Percentiles rank a stretch among this genome's conserved stretches.
Evolutionary conservation across 2,888 invertebrate genomes (phyloP).

Genomic region (Drosophila trichaetosa): DNA sequence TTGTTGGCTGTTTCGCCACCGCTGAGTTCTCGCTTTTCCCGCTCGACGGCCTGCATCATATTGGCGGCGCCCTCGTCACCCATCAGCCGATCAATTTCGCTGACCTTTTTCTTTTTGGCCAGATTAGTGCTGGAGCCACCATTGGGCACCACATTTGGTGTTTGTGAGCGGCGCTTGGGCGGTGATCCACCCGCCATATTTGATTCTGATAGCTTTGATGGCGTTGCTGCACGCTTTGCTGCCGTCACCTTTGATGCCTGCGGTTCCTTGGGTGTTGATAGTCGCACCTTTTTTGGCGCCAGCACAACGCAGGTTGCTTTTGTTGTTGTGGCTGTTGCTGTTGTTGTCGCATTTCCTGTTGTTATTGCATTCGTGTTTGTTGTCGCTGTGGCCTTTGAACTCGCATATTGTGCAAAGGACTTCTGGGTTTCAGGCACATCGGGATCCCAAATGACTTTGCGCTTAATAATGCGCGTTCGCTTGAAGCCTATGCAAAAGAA

Average conservation of each 20-base stretch:
- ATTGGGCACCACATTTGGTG: constrained; percentile 69
- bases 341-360: constrained; percentile 7
- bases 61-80: constrained; percentile 95
- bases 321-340: neutral
- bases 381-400: constrained; percentile 31
- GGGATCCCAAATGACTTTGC: constrained; percentile 91
- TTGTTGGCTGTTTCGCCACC: constrained; percentile 68
- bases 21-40: constrained; percentile 73
- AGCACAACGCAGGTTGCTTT: constrained; percentile 35
- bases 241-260: constrained; percentile 21
- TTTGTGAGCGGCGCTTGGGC: constrained; percentile 76
- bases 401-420: constrained; percentile 81
- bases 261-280: constrained; percentile 64
- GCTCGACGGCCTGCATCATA: constrained; percentile 92
- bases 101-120: constrained; percentile 86
- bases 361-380: neutral
- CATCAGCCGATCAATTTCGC: constrained; percentile 91
- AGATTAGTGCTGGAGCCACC: constrained; percentile 32
- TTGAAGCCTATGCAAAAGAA: constrained; percentile 69
- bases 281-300: constrained; percentile 61
- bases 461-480: constrained; percentile 88
- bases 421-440: constrained; percentile 84
- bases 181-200: constrained; percentile 26
- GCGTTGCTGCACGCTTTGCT: constrained; percentile 50
- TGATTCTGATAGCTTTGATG: constrained; percentile 25